Evolutionary conservation across 2,797 vertebrate genomes (phyloP).

Genomic region (Halcyon chelicuti): DNA sequence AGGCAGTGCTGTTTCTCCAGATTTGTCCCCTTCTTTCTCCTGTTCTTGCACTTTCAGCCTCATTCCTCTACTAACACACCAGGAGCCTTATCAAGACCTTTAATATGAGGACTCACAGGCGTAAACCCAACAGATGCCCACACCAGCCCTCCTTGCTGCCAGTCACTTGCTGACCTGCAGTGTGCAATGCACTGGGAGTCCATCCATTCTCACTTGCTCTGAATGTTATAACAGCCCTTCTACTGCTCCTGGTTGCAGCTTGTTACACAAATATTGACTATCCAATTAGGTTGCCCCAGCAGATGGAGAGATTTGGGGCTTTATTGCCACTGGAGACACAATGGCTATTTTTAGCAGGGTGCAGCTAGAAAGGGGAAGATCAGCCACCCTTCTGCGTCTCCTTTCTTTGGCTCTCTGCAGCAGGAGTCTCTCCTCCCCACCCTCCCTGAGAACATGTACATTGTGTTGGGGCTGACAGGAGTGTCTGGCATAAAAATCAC

Average conservation of each 20-base stretch:
- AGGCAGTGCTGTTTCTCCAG: not conserved
- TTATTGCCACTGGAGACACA: not conserved
- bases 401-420: not conserved
- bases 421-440: not conserved
- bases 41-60: not conserved
- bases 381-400: not conserved
- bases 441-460: fast-evolving
- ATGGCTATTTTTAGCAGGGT: not conserved
- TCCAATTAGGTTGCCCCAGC: not conserved
- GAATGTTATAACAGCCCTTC: not conserved
- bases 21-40: not conserved
- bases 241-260: not conserved
- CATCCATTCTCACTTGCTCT: not conserved
- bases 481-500: not conserved
- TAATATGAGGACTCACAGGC: fast-evolving
- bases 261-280: not conserved
- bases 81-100: not conserved
- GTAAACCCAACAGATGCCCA: not conserved
- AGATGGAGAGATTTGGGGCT: not conserved
- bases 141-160: fast-evolving
- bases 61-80: not conserved
- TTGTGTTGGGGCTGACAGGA: not conserved
- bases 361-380: not conserved
- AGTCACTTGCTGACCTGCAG: not conserved
- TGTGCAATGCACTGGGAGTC: fast-evolving